Conservation (phyloP, 2,888 invertebrate genomes). For the Nineta flava region DNA sequence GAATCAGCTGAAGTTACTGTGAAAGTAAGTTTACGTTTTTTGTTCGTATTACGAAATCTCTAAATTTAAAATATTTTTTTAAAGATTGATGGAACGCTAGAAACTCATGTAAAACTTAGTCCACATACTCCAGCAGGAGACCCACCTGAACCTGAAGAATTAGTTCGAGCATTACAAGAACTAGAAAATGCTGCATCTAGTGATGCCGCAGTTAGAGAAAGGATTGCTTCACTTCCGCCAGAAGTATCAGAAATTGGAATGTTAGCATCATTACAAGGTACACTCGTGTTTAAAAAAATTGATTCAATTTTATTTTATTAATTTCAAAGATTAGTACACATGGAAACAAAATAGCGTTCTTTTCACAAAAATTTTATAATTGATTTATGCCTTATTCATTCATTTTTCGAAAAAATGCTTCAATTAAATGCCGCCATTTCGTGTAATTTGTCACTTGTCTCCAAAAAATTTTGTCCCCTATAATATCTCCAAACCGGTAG, state of each 20-base stretch:
- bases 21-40: slow-evolving; percentile 16
- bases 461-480: no score
- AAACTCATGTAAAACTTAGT: slow-evolving; percentile 60
- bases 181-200: slow-evolving; percentile 91
- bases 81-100: slow-evolving; percentile 53
- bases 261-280: slow-evolving; percentile 73
- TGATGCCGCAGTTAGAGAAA: slow-evolving; percentile 81
- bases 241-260: slow-evolving; percentile 86
- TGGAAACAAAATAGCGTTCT: no score
- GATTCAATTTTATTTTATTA: slow-evolving; percentile 1
- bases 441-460: no score
- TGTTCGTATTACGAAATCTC: not conserved
- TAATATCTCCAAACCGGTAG: no score
- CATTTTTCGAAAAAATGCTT: no score
- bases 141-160: slow-evolving; percentile 83
- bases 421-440: no score
- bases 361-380: no score
- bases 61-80: slow-evolving; percentile 13
- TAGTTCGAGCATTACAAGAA: slow-evolving; percentile 69
- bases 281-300: not conserved
- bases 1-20: slow-evolving; percentile 34
- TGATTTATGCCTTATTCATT: no score
- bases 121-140: slow-evolving; percentile 68
- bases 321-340: no score
- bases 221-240: slow-evolving; percentile 83